phyloP scores from a whole-genome alignment of 2,797 vertebrate species.

The Mormyrus hasselquistii region DNA sequence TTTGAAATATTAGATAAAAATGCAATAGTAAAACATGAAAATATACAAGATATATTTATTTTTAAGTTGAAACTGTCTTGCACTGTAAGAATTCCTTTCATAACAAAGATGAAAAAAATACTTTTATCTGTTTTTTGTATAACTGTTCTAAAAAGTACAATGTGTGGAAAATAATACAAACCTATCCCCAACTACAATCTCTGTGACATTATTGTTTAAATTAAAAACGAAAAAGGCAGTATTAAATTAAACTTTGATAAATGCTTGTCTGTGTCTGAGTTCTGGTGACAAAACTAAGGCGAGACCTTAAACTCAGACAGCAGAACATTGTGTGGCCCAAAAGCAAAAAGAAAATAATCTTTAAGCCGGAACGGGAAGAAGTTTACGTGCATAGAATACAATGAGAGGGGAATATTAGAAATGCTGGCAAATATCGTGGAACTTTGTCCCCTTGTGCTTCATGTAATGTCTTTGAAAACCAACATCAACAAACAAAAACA shows the following conservation, averaged over 20 bases:
- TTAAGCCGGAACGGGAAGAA: neutral
- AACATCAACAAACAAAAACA: slow-evolving; percentile 9
- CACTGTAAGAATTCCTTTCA: neutral
- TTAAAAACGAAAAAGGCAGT: neutral
- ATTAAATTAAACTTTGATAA: neutral
- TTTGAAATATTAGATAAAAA: neutral
- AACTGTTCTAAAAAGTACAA: neutral
- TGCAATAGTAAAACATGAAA: neutral
- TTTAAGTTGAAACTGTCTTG: neutral
- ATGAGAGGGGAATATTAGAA: neutral
- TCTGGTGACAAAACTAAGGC: neutral
- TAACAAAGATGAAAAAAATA: neutral
- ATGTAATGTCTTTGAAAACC: slow-evolving; percentile 11
- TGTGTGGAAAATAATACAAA: neutral
- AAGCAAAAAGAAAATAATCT: neutral
- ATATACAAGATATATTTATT: neutral
- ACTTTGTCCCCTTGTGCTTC: neutral
- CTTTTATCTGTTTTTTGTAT: neutral
- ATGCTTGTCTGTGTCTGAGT: neutral
- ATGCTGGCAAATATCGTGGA: slow-evolving; percentile 14
- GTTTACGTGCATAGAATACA: slow-evolving; percentile 6
- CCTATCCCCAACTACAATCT: neutral
- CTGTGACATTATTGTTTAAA: neutral
- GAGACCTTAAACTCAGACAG: neutral
- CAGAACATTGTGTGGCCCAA: neutral